Percentiles rank a stretch among this genome's conserved stretches.
Evolutionary conservation across 2,797 vertebrate species (phyloP).

Genomic region (Nasua narica): DNA sequence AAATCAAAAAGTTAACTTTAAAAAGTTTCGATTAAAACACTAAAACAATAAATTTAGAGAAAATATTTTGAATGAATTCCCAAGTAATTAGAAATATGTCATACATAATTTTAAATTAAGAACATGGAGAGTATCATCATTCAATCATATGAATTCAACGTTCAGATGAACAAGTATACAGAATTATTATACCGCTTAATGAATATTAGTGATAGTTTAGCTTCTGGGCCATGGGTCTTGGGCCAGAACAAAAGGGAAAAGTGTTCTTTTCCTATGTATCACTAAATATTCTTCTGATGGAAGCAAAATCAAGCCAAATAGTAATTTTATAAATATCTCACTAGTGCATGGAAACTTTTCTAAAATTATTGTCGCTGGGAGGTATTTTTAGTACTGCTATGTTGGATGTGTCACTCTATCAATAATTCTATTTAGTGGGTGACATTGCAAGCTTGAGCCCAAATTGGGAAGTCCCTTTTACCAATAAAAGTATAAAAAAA

Average conservation of each 20-base stretch:
- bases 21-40: neutral
- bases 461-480: too few species aligned
- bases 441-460: too few species aligned
- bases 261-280: neutral
- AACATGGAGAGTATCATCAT: neutral
- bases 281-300: too few species aligned
- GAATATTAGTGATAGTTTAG: neutral
- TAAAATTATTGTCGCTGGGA: too few species aligned
- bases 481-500: too few species aligned
- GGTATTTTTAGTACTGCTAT: too few species aligned
- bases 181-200: neutral
- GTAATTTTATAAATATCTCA: too few species aligned
- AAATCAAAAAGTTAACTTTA: neutral
- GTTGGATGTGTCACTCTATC: too few species aligned
- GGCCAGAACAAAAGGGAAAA: neutral
- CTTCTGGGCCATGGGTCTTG: neutral
- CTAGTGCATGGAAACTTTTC: too few species aligned
- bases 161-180: neutral
- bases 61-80: neutral
- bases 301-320: too few species aligned
- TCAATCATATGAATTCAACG: neutral
- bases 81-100: neutral
- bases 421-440: too few species aligned
- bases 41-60: neutral
- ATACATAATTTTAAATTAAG: neutral